Conservation (phyloP, 2,888 invertebrate genomes). For the Pseudococcus longispinus region DNA sequence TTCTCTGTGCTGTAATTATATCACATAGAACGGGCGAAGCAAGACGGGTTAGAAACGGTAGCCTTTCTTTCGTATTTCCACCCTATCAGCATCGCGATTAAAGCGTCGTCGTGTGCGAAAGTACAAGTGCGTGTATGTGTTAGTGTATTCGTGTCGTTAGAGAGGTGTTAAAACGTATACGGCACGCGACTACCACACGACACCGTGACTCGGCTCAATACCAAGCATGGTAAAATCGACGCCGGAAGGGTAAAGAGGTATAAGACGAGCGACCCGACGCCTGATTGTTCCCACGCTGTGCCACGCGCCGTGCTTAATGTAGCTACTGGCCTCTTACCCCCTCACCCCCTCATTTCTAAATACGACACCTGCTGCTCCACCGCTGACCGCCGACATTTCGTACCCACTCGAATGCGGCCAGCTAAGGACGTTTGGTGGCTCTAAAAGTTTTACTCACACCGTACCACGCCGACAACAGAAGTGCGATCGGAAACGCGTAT, state of each 20-base stretch:
- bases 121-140: constrained; percentile 50
- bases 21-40: constrained; percentile 49
- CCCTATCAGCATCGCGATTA: constrained; percentile 57
- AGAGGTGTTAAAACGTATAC: constrained; percentile 58
- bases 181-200: constrained; percentile 59
- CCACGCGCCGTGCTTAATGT: constrained; percentile 56
- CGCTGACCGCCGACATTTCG: constrained; percentile 55
- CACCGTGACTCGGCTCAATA: constrained; percentile 56
- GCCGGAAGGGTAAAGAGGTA: constrained; percentile 46
- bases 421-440: constrained; percentile 57
- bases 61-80: constrained; percentile 57
- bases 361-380: constrained; percentile 57
- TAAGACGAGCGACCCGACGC: constrained; percentile 56
- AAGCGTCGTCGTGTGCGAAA: constrained; percentile 55
- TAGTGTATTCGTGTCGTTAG: constrained; percentile 55
- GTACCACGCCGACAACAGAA: constrained; percentile 49
- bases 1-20: constrained; percentile 56
- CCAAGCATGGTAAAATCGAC: constrained; percentile 48
- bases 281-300: constrained; percentile 57
- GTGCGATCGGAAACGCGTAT: constrained; percentile 54
- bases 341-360: constrained; percentile 55
- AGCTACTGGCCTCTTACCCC: constrained; percentile 51
- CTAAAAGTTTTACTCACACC: constrained; percentile 51
- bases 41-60: constrained; percentile 48
- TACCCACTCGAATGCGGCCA: constrained; percentile 57